These are phyloP conservation scores for Eubasilissa splendida DNA, from an alignment of 2,888 invertebrate genomes.

Conservation along the genomic window DNA sequence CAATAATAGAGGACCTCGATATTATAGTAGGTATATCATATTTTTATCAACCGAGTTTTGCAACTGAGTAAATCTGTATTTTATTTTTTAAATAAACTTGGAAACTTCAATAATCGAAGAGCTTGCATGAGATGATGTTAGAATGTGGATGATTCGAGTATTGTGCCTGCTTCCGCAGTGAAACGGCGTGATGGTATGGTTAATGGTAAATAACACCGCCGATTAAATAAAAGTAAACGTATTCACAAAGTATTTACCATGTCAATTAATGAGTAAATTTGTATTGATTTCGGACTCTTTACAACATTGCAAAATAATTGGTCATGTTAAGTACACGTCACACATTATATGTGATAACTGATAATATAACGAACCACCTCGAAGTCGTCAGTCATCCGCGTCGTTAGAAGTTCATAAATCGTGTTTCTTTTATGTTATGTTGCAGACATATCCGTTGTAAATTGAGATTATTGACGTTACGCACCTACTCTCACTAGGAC, in stretches of 20 bases:
- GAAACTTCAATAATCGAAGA: too few species aligned
- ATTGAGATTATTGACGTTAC: slow-evolving; percentile 15
- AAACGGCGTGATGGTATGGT: too few species aligned
- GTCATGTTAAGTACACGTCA: background rate
- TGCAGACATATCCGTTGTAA: slow-evolving; percentile 7
- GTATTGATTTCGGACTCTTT: too few species aligned
- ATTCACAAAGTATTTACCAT: too few species aligned
- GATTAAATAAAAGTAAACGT: too few species aligned
- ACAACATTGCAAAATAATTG: too few species aligned
- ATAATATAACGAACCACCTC: background rate
- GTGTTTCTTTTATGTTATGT: background rate
- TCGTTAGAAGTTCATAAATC: background rate
- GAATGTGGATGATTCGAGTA: too few species aligned
- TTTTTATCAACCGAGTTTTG: background rate
- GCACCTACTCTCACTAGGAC: background rate
- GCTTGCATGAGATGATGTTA: too few species aligned
- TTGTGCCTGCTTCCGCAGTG: too few species aligned
- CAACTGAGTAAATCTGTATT: background rate
- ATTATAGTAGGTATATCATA: background rate
- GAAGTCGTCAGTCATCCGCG: background rate
- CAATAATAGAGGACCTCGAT: background rate
- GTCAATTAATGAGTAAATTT: too few species aligned
- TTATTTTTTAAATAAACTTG: too few species aligned
- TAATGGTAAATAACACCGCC: too few species aligned
- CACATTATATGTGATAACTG: background rate